Percentiles rank a stretch among this genome's conserved stretches.
These are phyloP conservation scores for Elaeidobius kamerunicus DNA, from an alignment of 2,888 invertebrate species.

Conservation along the genomic window DNA sequence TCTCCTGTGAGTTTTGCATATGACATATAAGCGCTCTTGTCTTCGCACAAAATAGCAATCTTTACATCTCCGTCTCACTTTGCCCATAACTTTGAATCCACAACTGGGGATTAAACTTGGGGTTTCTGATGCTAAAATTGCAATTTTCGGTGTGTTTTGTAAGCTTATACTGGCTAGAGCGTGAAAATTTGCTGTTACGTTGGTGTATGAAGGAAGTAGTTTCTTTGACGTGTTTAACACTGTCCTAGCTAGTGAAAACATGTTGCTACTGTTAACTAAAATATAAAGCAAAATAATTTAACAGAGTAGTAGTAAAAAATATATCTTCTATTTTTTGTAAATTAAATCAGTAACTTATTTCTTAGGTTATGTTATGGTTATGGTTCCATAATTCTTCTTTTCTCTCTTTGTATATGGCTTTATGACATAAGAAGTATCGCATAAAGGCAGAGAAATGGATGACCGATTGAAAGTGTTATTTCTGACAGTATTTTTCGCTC, in stretches of 20 bases:
- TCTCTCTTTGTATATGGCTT: too few species aligned
- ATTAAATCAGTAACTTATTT: too few species aligned
- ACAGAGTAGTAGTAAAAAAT: too few species aligned
- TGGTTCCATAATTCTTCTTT: too few species aligned
- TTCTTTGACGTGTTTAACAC: background rate
- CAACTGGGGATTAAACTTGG: conserved; percentile 44
- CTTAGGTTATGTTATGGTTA: too few species aligned
- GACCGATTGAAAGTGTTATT: too few species aligned
- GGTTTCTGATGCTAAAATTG: background rate
- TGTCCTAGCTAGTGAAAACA: background rate
- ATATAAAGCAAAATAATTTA: too few species aligned
- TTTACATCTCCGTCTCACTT: conserved; percentile 68
- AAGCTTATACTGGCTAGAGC: background rate
- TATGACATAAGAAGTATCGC: too few species aligned
- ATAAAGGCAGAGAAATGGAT: too few species aligned
- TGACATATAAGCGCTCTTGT: conserved; percentile 65
- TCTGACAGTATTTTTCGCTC: too few species aligned
- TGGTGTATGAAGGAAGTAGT: background rate
- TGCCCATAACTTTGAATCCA: conserved; percentile 71
- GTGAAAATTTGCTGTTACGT: background rate
- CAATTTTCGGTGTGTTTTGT: background rate
- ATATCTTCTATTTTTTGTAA: too few species aligned
- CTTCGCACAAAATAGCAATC: conserved; percentile 72
- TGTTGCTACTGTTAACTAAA: too few species aligned
- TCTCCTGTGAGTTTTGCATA: conserved; percentile 72